Evolutionary conservation across 2,113 vertebrate genomes (phyloP), one percentile per base, ranked within the genome.

Genomic region (Neotoma lepida): DNA sequence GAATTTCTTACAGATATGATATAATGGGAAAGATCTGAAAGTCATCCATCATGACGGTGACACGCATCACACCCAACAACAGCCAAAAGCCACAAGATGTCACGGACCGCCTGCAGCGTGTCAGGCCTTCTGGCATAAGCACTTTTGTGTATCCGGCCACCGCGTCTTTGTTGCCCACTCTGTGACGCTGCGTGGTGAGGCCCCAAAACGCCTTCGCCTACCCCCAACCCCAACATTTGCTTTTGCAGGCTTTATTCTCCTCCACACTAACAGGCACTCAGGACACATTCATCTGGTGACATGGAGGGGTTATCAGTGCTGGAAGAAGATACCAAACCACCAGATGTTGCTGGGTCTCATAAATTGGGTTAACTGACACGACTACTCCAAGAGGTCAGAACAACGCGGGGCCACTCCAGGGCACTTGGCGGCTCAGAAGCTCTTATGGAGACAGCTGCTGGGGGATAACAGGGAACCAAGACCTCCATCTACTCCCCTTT

Each of bases 11-110:
- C 98, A 98, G 98, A 99, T 98, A 98, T 98, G 98, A 98, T 98
- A 98, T 98, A 98, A 99, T 98, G 98, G 99, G 97, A 98, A 98
- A 46, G 97, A 98, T 98, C 98, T 97, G 98, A 99, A 98, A 98
- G 98, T 98, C 98, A 99, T 99, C 99, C 99, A 99, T 99, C 99
- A 99, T 98, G 97, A 94, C 8, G 9, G 97, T 98, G 98, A 98
- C 99, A 99, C 95, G 98, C 98, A 98, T 98, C 97, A 98, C 98
- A 98, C 96, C 98, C 97, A 98, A 99, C 99, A 99, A 98, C 98
- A 98, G 98, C 98, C 98, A 94, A 95, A 96, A 98, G 98, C 98
- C 98, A 97, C 93, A 96, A 96, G 98, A 98, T 98, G 98, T 99
- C 98, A 98, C 96, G 14, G 46, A 97, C 98, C 96, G 91, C 99